Percentiles rank a stretch among this genome's conserved stretches.
Evolutionary conservation across 2,113 vertebrate species (phyloP).

Genomic region (Emydocephalus ijimae): DNA sequence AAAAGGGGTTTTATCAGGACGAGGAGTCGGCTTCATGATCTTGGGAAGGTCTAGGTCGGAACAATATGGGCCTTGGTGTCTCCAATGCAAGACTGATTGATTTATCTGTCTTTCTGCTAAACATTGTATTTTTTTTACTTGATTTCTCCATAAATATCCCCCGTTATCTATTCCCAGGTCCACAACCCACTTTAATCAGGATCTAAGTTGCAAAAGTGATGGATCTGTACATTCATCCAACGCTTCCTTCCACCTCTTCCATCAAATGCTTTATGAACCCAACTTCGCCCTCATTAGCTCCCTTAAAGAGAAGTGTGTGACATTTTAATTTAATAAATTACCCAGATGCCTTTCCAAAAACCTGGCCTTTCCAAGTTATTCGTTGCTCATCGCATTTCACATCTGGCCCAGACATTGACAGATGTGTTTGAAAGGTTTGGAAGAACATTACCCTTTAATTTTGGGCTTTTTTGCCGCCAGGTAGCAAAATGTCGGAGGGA

Average conservation of each 20-base stretch:
- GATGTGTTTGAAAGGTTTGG: not conserved
- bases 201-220: not conserved
- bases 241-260: not conserved
- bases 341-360: slow-evolving; percentile 14
- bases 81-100: not conserved
- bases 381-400: not conserved
- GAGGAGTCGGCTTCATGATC: no score
- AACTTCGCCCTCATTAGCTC: slow-evolving; percentile 22
- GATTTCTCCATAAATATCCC: fast-evolving
- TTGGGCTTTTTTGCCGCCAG: not conserved
- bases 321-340: slow-evolving; percentile 66
- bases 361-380: slow-evolving; percentile 3
- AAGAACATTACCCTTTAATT: not conserved
- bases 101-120: not conserved
- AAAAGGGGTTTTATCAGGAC: no score
- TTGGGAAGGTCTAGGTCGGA: no score
- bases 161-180: not conserved
- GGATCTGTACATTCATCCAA: not conserved
- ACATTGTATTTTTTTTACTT: not conserved
- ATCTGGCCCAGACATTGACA: not conserved
- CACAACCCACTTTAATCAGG: not conserved
- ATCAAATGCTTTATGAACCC: slow-evolving; percentile 20
- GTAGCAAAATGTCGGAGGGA: not conserved
- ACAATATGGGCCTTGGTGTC: no score
- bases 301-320: slow-evolving; percentile 44